phyloP scores from a whole-genome alignment of 2,888 invertebrate genomes.

The Hydrotaea diabolus region DNA sequence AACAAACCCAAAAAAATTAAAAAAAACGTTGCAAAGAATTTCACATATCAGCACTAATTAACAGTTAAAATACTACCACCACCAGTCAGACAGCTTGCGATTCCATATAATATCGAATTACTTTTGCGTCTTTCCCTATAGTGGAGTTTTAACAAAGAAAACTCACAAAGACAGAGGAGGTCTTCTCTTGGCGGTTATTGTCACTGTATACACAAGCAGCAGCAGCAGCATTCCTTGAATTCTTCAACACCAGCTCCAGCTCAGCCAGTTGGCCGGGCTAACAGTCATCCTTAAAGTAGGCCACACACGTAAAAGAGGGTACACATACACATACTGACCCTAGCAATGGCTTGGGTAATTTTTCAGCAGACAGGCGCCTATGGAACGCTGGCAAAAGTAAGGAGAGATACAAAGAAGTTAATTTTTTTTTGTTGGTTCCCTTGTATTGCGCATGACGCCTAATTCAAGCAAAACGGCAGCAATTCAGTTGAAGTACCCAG shows the following conservation, averaged over 20 bases:
- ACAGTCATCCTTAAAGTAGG: background rate
- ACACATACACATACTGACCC: background rate
- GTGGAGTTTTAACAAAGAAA: slow-evolving; percentile 13
- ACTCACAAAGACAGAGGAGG: background rate
- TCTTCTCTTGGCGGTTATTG: background rate
- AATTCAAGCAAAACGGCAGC: background rate
- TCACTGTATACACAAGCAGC: background rate
- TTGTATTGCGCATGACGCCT: background rate
- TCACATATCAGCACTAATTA: slow-evolving; percentile 34
- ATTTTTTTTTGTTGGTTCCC: background rate
- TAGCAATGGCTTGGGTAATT: background rate
- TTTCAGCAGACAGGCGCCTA: background rate
- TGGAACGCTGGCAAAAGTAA: no score
- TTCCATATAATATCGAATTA: slow-evolving; percentile 24
- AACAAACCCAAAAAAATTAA: background rate
- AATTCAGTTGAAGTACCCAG: background rate
- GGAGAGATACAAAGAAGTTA: background rate
- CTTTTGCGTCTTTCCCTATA: slow-evolving; percentile 21
- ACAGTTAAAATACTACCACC: slow-evolving; percentile 7
- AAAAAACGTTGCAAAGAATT: slow-evolving; percentile 17
- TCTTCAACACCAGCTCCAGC: background rate
- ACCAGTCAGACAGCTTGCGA: background rate
- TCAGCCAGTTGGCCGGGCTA: background rate
- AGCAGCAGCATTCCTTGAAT: background rate
- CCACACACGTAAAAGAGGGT: no score